Base-by-base conservation (phyloP, 2,888 invertebrate genomes). In the Leptopilina syphax region DNA sequence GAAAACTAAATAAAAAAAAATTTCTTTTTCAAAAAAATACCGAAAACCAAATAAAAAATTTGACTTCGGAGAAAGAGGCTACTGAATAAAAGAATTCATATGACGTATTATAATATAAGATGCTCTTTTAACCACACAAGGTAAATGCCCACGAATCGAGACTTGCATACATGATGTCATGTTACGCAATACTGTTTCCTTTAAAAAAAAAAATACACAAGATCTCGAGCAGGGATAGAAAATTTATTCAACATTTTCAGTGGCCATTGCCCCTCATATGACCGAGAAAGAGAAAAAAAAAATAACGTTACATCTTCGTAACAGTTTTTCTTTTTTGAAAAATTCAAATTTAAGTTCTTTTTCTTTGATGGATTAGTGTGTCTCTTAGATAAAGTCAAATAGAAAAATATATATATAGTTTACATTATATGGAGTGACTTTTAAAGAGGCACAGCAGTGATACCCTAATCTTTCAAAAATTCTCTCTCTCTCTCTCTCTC, bases 131-230 rank as follows among this genome's bases (percentile, higher is more conserved):
- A 27, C 57, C 57, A 34, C 57, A 80, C 76, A 76, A 68, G 80
- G 77, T 67, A 81, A 63, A 78, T 81, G 83, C 80, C 80, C 80
- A 77, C 78, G 81, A 34, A 78, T 81, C 84, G 81, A 77, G 82
- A 83, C 84, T 82, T 68, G 86, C 86, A 86, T 86, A 86, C 81
- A 81, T 84, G 84, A 86, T 84, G 85, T 84, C 84, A 79, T 66
- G 85, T 76, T 77, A 81, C 79, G 81, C 81, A 66, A 83, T 84
- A 82, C 81, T 81, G 83, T 86, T 86, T 86, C 86, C 86, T 86
- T 83, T 87, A 86, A 87, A 86, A 86, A 87, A 34, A 34, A 34
- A 34, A 3, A 34, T 4, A 34, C 41, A 73, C 44, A 73, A 73
- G 73, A 73, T 73, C 73, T 57, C 73, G 73, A 73, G 57, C 57